Evolutionary conservation across 2,113 vertebrate species (phyloP), one percentile per base, ranked within the genome.

Genomic region (Mormyrus iriodes): DNA sequence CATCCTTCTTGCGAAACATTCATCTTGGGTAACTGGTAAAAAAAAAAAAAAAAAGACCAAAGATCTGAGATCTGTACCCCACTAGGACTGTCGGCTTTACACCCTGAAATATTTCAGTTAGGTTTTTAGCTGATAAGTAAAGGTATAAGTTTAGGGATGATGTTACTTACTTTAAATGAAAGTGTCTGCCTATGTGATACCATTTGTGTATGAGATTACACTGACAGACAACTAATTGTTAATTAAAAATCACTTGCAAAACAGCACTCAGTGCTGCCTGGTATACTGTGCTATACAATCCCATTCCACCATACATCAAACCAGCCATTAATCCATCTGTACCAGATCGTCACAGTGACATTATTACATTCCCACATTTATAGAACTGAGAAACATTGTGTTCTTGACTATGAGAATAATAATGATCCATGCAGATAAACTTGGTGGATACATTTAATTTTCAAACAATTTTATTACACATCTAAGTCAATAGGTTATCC

Each of bases 401-500:
- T 44, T 48, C 24, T 85, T 27, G 48, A 12, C 48, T 21, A 53
- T 10, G n/a, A 53, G 3, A 51, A 42, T 42, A 69, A 69, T 35
- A 35, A 86, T 51, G 44, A 86, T 86, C 39, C 49, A 89, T 86
- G 61, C 49, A 73, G 83, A 86, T 49, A 48, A 89, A 73, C 82
- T 86, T 89, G 55, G 35, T 65, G 69, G 58, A 87, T 90, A 87
- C 87, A 84, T 35, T 55, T 69, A 51, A 88, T 82, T 90, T 52
- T 87, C 90, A 90, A 90, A 90, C 90, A 69, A 88, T 88, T 89
- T 90, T 90, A 90, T 90, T 90, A 88, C 86, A 90, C 86, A 88
- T 93, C 93, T 90, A 93, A 86, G 76, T 93, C 90, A 91, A 90
- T 93, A 93, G 91, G 89, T 90, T 90, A 92, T 92, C 91, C 93